Conservation (phyloP, 2,888 invertebrate genomes). For the Drosophila formosana region DNA sequence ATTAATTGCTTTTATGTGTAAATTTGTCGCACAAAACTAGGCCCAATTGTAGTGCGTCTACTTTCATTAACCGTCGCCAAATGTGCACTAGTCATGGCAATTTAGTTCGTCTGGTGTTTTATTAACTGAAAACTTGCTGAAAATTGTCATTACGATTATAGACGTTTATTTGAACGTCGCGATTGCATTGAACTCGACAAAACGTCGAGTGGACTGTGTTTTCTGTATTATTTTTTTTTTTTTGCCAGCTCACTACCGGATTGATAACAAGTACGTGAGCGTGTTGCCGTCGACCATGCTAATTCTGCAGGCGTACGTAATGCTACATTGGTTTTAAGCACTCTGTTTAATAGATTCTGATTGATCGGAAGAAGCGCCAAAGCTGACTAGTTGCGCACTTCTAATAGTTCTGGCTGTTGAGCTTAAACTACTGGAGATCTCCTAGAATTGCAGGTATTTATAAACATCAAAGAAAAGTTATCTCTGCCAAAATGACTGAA, state of each 20-base stretch:
- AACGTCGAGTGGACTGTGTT: neutral
- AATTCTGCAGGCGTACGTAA: conserved; percentile 8
- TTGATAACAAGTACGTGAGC: conserved; percentile 59
- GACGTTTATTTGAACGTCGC: conserved; percentile 33
- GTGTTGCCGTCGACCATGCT: conserved; percentile 4
- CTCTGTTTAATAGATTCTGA: conserved; percentile 3
- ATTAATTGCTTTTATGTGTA: conserved; percentile 31
- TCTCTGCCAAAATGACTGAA: neutral
- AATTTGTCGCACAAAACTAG: neutral
- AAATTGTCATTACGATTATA: conserved; percentile 12
- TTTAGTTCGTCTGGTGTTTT: conserved; percentile 5
- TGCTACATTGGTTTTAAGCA: neutral
- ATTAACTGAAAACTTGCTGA: conserved; percentile 22
- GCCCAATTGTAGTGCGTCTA: neutral
- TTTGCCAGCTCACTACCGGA: conserved; percentile 3
- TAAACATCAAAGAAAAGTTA: neutral
- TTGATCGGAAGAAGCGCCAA: neutral
- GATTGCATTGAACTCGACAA: conserved; percentile 2
- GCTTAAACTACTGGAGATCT: conserved; percentile 2
- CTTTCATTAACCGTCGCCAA: conserved; percentile 8
- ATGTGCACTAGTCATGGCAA: conserved; percentile 9
- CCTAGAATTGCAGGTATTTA: neutral
- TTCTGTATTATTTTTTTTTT: neutral
- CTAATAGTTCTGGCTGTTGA: neutral
- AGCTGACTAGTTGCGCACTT: neutral